Base-by-base conservation (phyloP, 1,140 invertebrate genomes). In the Solenopsis invicta region DNA sequence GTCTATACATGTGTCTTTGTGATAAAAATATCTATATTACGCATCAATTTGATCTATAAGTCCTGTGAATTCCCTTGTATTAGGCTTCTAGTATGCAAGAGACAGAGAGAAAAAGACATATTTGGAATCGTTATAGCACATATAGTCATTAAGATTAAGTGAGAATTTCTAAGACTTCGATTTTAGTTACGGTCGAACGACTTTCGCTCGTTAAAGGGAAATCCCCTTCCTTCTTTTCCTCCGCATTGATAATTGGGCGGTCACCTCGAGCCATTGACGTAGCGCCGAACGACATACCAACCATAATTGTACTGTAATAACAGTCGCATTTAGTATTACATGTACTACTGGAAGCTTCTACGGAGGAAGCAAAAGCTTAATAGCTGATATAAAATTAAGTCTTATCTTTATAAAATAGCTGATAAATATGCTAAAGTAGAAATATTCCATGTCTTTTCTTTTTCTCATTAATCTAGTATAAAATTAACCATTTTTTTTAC, bases 171-270 rank as follows among this genome's bases (percentile, higher is more conserved):
- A 29, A 67, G 37, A 29, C 1, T 52, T 37, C 13, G 4, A 66
- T 80, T 54, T 41, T 67, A 80, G n/a, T 1, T 21, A 48, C 12
- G n/a, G n/a, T n/a, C 21, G 12, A 0, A 69, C 29, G 13, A 37
- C 18, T 66, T n/a, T 54, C 18, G 48, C 64, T 81, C 48, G 10
- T 81, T 81, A 69, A 29, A 80, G 29, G n/a, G 6, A 24, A 75
- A 29, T 80, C 13, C 45, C 78, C 18, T 87, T 87, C 10, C 4
- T 61, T 69, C 24, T 62, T 80, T 78, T 48, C 45, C 10, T 21
- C 50, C 24, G 16, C 6, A 21, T 18, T 9, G 6, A 18, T 69
- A n/a, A 16, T 66, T 52, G 76, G 54, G 5, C 77, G n/a, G n/a
- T 59, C 21, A 81, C 54, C 54, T 86, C 34, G 6, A 2, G 18